phyloP scores from a whole-genome alignment of 1,140 invertebrate genomes.

The Heliconius congener region DNA sequence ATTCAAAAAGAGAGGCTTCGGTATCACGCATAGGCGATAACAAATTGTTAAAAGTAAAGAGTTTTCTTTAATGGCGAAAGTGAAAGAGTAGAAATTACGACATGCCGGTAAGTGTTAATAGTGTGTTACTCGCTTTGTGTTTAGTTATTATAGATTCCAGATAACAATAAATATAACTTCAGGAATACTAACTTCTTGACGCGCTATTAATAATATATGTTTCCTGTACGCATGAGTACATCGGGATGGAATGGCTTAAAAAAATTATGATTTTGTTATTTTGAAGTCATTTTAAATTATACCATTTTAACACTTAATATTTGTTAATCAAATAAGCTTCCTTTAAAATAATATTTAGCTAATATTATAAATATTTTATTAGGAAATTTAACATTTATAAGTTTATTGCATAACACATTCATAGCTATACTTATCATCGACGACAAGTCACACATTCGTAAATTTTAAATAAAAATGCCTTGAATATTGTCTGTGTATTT shows the following conservation, averaged over 20 bases:
- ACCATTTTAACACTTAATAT: not conserved
- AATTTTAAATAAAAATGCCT: not conserved
- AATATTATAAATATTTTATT: not conserved
- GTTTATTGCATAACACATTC: not conserved
- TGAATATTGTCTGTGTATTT: not conserved
- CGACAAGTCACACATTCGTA: not conserved
- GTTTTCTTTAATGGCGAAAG: conserved; percentile 63
- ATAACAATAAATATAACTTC: not conserved
- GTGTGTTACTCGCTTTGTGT: conserved; percentile 9
- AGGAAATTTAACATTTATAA: not conserved
- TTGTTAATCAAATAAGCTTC: not conserved
- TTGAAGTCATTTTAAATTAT: not conserved
- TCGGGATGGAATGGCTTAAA: not conserved
- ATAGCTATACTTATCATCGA: not conserved
- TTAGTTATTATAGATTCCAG: not conserved
- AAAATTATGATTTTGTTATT: not conserved
- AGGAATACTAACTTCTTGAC: too few species aligned
- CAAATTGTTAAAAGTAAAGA: conserved; percentile 50
- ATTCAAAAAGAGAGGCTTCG: conserved; percentile 55
- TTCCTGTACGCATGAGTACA: too few species aligned
- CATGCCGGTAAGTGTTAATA: conserved; percentile 26
- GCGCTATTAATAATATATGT: too few species aligned
- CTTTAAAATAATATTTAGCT: not conserved
- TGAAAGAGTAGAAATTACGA: conserved; percentile 48
- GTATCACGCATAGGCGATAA: conserved; percentile 59